A percentile compares a stretch with the other conserved stretches of the same genome.
phyloP scores from a whole-genome alignment of 2,797 vertebrate genomes.

The Pristis pectinata region DNA sequence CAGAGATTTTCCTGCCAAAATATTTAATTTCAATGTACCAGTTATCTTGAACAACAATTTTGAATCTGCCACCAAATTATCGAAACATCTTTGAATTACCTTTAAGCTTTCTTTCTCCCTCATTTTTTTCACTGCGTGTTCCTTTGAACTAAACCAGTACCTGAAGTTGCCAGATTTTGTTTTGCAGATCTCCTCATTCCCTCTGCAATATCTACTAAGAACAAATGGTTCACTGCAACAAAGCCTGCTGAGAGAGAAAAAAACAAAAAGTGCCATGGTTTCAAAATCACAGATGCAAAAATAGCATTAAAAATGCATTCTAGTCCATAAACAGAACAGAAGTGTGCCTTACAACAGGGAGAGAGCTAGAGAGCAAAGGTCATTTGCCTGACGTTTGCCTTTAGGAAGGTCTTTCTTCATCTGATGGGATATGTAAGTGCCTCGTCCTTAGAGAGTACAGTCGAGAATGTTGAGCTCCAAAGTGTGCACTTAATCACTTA shows the following conservation, averaged over 20 bases:
- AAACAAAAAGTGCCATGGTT: neutral
- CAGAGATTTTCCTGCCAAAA: neutral
- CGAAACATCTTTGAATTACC: too few species aligned
- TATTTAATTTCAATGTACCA: neutral
- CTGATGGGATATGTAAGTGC: slow-evolving; percentile 10
- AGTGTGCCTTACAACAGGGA: neutral
- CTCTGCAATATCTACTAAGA: neutral
- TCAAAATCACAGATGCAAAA: slow-evolving; percentile 24
- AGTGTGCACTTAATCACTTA: slow-evolving; percentile 45
- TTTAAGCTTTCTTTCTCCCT: neutral
- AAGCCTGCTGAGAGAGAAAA: neutral
- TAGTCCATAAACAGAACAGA: neutral
- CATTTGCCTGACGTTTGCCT: slow-evolving; percentile 27
- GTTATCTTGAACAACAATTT: neutral
- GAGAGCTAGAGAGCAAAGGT: neutral
- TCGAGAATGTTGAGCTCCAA: slow-evolving; percentile 11
- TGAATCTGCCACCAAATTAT: neutral
- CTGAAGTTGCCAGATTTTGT: neutral
- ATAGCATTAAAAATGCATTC: neutral
- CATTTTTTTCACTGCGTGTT: neutral
- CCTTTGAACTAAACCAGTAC: neutral
- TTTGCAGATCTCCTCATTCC: neutral
- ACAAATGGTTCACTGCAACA: neutral
- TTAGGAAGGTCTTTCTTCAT: slow-evolving; percentile 30
- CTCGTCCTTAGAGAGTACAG: slow-evolving; percentile 33